Evolutionary conservation across 1,140 invertebrate species (phyloP).

Genomic region (Heterodera carotae): DNA sequence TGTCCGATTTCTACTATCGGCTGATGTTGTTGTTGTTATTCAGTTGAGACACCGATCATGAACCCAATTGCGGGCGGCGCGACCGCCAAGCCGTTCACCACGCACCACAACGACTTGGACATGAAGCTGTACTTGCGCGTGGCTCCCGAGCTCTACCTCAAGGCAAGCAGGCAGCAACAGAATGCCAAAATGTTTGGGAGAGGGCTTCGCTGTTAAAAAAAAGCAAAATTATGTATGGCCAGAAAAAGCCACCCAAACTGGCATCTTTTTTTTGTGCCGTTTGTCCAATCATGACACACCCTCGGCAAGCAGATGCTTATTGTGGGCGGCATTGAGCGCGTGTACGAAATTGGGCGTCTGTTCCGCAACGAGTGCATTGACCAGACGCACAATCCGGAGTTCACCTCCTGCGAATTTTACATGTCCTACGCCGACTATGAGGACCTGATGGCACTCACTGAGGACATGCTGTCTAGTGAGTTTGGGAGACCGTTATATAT

Average conservation of each 20-base stretch:
- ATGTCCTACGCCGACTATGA: slow-evolving; percentile 99
- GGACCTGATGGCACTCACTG: slow-evolving; percentile 89
- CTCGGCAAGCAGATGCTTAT: slow-evolving; percentile 92
- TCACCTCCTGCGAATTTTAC: slow-evolving; percentile 98
- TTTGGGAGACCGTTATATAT: slow-evolving; percentile 3
- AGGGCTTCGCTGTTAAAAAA: too few relatives aligned
- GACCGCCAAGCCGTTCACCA: slow-evolving; percentile 96
- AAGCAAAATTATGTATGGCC: too few relatives aligned
- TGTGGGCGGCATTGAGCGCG: slow-evolving; percentile 92
- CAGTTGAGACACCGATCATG: slow-evolving; percentile 98
- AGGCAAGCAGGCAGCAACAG: too few relatives aligned
- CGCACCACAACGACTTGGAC: slow-evolving; percentile 96
- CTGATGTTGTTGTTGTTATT: too few relatives aligned
- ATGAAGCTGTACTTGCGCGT: slow-evolving; percentile 96
- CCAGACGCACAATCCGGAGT: slow-evolving; percentile 97
- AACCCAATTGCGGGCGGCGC: slow-evolving; percentile 98
- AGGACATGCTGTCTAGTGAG: slow-evolving; percentile 82
- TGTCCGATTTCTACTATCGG: too few relatives aligned
- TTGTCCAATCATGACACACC: too few relatives aligned
- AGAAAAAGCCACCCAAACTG: too few relatives aligned
- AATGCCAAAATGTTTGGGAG: slow-evolving; percentile 11
- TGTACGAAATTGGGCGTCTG: slow-evolving; percentile 95
- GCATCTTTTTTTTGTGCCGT: too few relatives aligned
- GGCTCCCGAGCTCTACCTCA: slow-evolving; percentile 95
- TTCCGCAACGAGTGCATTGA: slow-evolving; percentile 99